phyloP scores from a whole-genome alignment of 2,888 invertebrate species.

The Chaitophorus viminalis region DNA sequence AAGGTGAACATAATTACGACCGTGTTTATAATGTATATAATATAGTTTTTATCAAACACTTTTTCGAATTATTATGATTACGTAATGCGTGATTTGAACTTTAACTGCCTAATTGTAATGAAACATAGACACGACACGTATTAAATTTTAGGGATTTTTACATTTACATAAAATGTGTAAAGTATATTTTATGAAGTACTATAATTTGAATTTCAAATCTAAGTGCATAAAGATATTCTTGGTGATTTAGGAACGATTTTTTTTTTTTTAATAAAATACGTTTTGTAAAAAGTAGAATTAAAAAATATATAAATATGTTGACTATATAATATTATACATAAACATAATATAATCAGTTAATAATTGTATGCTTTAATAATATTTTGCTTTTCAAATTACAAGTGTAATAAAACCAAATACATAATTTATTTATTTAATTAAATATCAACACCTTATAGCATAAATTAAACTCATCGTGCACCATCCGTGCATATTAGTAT shows the following conservation, averaged over 20 bases:
- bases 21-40: background rate
- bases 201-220: background rate
- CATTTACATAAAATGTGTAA: background rate
- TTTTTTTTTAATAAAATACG: background rate
- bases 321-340: too few species aligned
- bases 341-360: too few species aligned
- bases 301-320: too few species aligned
- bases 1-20: background rate
- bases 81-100: background rate
- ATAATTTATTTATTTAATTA: too few species aligned
- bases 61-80: constrained; percentile 19
- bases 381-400: too few species aligned
- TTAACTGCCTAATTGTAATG: constrained; percentile 15
- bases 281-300: background rate
- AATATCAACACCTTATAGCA: too few species aligned
- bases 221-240: background rate
- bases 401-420: too few species aligned
- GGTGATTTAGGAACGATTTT: background rate
- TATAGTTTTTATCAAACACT: background rate
- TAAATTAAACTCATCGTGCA: too few species aligned
- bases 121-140: constrained; percentile 4
- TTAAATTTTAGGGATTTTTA: background rate
- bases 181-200: background rate
- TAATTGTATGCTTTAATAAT: too few species aligned
- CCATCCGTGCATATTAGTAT: too few species aligned